Percentiles rank a stretch among this genome's conserved stretches.
phyloP scores from a whole-genome alignment of 2,888 invertebrate genomes.

The Furcula furcula region DNA sequence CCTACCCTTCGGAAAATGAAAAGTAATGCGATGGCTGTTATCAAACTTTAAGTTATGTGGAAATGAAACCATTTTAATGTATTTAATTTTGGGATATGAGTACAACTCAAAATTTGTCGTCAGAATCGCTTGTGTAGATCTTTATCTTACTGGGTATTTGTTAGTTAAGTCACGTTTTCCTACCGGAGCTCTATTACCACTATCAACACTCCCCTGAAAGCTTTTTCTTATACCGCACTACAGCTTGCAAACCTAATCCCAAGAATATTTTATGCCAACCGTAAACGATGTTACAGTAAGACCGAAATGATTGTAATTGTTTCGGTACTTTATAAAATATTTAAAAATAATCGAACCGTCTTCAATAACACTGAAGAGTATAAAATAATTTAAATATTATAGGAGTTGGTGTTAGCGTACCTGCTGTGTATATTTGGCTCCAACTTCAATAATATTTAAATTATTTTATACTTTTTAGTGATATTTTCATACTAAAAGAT shows the following conservation, averaged over 20 bases:
- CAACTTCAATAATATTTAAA: too few species aligned
- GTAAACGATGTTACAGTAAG: conserved; percentile 18
- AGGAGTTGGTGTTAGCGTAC: too few species aligned
- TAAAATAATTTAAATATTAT: too few species aligned
- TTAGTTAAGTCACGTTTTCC: conserved; percentile 14
- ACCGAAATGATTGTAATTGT: too few species aligned
- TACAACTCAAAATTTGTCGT: conserved; percentile 4
- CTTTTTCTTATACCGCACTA: conserved; percentile 31
- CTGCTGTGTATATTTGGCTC: too few species aligned
- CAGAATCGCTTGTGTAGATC: conserved; percentile 4
- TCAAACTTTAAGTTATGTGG: conserved; percentile 27
- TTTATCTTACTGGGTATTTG: conserved; percentile 8
- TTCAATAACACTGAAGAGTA: too few species aligned
- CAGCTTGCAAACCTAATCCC: conserved; percentile 27
- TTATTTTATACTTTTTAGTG: too few species aligned
- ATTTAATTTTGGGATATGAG: conserved; percentile 11
- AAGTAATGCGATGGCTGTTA: conserved; percentile 33
- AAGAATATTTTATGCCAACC: conserved; percentile 29
- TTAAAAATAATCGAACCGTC: too few species aligned
- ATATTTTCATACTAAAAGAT: too few species aligned
- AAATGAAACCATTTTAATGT: conserved; percentile 22
- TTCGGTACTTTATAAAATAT: too few species aligned
- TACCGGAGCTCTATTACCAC: conserved; percentile 25
- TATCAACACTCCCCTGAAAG: conserved; percentile 30
- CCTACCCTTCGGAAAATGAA: conserved; percentile 37